phyloP scores from a whole-genome alignment of 2,888 invertebrate genomes.

The Microctonus hyperodae region DNA sequence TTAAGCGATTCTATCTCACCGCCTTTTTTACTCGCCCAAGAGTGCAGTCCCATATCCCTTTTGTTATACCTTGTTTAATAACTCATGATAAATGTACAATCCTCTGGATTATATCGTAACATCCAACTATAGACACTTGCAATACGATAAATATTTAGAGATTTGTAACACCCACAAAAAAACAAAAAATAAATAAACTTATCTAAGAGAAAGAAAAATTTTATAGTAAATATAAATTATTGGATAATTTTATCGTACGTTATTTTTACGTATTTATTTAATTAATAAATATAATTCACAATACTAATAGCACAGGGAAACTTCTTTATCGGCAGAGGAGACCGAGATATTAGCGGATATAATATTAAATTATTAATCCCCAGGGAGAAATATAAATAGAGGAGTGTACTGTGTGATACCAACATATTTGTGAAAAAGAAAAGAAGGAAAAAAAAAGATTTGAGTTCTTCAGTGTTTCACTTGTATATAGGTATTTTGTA shows the following conservation, averaged over 20 bases:
- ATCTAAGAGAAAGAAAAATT: too few relatives aligned
- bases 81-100: slow-evolving; percentile 61
- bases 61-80: slow-evolving; percentile 62
- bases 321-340: slow-evolving; percentile 47
- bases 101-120: slow-evolving; percentile 44
- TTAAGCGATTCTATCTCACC: slow-evolving; percentile 61
- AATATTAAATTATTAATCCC: slow-evolving; percentile 56
- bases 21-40: slow-evolving; percentile 55
- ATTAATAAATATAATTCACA: not conserved
- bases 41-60: slow-evolving; percentile 48
- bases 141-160: not conserved
- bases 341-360: slow-evolving; percentile 50
- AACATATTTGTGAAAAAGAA: not conserved
- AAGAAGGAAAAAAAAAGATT: not conserved
- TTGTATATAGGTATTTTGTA: not conserved
- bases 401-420: slow-evolving; percentile 33
- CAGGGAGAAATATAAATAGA: slow-evolving; percentile 11
- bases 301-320: not conserved
- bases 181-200: not conserved
- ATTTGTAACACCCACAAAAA: not conserved
- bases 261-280: not conserved
- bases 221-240: too few relatives aligned
- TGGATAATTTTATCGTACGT: not conserved
- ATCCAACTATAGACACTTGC: not conserved
- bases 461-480: not conserved